Percentiles rank a stretch among this genome's conserved stretches.
Evolutionary conservation across 1,140 invertebrate species (phyloP).

Genomic region (Acromyrmex echinatior): DNA sequence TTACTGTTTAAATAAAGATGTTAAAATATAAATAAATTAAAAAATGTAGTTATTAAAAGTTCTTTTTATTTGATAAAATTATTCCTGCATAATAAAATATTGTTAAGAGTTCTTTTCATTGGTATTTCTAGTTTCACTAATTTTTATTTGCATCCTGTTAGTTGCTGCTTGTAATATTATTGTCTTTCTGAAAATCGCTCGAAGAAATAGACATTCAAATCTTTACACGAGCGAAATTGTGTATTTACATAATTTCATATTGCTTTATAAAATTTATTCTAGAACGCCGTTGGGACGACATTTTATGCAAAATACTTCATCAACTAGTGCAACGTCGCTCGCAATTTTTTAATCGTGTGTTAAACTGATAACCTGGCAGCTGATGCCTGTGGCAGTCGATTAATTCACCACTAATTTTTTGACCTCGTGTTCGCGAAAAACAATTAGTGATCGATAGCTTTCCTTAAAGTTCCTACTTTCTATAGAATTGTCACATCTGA

Average conservation of each 20-base stretch:
- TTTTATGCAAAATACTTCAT: slow-evolving; percentile 44
- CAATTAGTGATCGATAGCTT: slow-evolving; percentile 4
- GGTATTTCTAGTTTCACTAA: neutral
- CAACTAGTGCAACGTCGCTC: slow-evolving; percentile 22
- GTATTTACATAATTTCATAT: slow-evolving; percentile 42
- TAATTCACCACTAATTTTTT: slow-evolving; percentile 26
- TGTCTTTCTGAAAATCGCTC: slow-evolving; percentile 2
- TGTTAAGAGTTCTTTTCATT: too few species aligned
- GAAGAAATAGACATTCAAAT: slow-evolving; percentile 4
- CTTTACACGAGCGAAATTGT: neutral
- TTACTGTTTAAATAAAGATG: neutral
- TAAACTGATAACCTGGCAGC: slow-evolving; percentile 45
- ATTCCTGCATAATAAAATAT: neutral
- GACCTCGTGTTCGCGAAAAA: neutral
- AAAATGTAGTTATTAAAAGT: neutral
- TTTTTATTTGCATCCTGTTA: neutral
- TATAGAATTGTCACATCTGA: neutral
- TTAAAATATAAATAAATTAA: slow-evolving; percentile 1
- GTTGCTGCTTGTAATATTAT: neutral
- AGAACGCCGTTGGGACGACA: neutral
- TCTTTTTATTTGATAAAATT: neutral
- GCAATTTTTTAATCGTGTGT: slow-evolving; percentile 47
- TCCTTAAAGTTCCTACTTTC: neutral
- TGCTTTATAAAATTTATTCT: slow-evolving; percentile 49
- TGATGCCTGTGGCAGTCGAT: slow-evolving; percentile 20